phyloP scores from a whole-genome alignment of 1,140 invertebrate species.

The Pseudachorutes palmiensis region DNA sequence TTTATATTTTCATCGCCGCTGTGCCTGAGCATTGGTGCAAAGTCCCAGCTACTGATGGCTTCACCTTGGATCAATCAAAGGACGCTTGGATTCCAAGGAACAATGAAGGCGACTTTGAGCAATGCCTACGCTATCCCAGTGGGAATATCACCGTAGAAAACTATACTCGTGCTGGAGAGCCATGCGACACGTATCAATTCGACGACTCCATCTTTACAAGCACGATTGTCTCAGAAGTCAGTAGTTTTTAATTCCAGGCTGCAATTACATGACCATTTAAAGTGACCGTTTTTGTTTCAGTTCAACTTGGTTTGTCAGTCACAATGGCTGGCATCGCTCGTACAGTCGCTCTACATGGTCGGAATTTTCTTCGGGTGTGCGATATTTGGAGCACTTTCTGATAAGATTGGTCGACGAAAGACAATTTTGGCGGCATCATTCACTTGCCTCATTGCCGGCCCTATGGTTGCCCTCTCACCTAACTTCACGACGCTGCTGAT shows the following conservation, averaged over 20 bases:
- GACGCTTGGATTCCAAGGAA: conserved; percentile 30
- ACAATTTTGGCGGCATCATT: conserved; percentile 31
- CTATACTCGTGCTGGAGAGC: background rate
- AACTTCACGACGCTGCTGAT: conserved; percentile 28
- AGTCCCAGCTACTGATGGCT: conserved; percentile 12
- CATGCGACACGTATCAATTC: conserved; percentile 22
- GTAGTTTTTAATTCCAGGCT: background rate
- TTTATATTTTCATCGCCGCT: conserved; percentile 37
- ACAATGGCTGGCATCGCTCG: conserved; percentile 24
- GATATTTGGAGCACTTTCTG: conserved; percentile 35
- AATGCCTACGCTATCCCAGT: conserved; percentile 10
- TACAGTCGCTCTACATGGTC: conserved; percentile 38
- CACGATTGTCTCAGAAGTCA: conserved; percentile 36
- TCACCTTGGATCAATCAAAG: conserved; percentile 17
- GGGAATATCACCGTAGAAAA: background rate
- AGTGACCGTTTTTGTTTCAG: conserved; percentile 14
- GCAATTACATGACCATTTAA: background rate
- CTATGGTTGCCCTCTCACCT: conserved; percentile 27
- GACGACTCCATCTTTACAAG: conserved; percentile 29
- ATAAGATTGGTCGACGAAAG: conserved; percentile 33
- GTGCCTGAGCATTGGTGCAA: conserved; percentile 32
- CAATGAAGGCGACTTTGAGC: conserved; percentile 22
- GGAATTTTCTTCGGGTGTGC: conserved; percentile 34
- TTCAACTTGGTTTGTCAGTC: conserved; percentile 31
- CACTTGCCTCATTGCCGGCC: conserved; percentile 32